Percentiles rank a stretch among this genome's conserved stretches.
Conservation (phyloP, 2,113 vertebrate species). For the Sander vitreus region DNA sequence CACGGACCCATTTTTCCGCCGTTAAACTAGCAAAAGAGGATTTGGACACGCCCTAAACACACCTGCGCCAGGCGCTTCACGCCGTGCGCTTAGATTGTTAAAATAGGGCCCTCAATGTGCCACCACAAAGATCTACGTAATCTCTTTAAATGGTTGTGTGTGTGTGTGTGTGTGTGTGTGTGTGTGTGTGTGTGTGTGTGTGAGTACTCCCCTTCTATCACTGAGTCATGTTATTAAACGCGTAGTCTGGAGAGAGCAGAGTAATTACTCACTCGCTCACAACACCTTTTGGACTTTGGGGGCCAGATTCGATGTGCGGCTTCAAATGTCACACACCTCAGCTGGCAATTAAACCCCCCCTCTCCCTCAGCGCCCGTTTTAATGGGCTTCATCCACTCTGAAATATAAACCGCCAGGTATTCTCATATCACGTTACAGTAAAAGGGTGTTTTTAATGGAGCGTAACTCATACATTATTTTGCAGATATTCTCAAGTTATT, state of each 20-base stretch:
- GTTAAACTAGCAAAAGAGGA: too few species aligned
- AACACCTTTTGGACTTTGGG: constrained; percentile 84
- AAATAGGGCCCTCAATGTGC: background rate
- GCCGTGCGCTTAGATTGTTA: too few species aligned
- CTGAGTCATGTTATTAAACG: constrained; percentile 76
- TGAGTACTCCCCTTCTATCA: constrained; percentile 53
- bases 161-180: background rate
- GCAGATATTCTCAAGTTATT: constrained; percentile 21
- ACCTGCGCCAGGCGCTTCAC: too few species aligned
- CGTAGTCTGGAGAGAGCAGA: constrained; percentile 75
- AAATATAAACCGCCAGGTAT: constrained; percentile 53
- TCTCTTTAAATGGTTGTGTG: background rate
- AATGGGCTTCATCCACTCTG: constrained; percentile 59
- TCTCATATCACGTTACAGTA: constrained; percentile 44
- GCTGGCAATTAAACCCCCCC: constrained; percentile 76
- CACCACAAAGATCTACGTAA: background rate
- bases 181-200: background rate
- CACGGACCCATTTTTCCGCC: too few species aligned
- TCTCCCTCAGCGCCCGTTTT: constrained; percentile 62
- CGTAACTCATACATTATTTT: constrained; percentile 41
- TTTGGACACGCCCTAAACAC: too few species aligned
- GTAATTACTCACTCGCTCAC: constrained; percentile 81
- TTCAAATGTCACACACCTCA: constrained; percentile 82
- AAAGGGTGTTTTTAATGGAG: constrained; percentile 36
- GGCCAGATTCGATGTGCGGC: constrained; percentile 76